These are phyloP conservation scores for Cassiopea andromeda DNA, from an alignment of 30 jellyfish, hydroid and myxozoan species.

Conservation along the genomic window DNA sequence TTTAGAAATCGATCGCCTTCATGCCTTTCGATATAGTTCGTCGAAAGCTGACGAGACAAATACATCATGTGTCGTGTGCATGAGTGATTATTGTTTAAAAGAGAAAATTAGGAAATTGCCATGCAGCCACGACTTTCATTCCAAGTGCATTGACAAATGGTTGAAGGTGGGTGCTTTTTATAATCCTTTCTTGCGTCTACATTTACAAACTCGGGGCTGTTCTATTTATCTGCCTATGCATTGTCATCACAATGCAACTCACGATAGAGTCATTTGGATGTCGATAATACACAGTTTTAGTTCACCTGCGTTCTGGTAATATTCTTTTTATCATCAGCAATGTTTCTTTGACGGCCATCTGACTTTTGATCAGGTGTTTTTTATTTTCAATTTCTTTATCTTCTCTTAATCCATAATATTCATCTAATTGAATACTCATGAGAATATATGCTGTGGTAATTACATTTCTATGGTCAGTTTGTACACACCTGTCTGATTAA, in stretches of 20 bases:
- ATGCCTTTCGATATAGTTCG: slow-evolving; percentile 86
- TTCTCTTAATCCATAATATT: too few species aligned
- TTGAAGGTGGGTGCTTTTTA: slow-evolving; percentile 62
- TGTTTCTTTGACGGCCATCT: not conserved
- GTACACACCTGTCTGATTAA: not conserved
- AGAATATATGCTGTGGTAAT: not conserved
- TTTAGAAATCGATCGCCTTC: slow-evolving; percentile 81
- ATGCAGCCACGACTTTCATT: slow-evolving; percentile 93
- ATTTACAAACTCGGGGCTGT: too few species aligned
- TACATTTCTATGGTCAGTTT: not conserved
- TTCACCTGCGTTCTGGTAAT: not conserved
- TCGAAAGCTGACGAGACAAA: slow-evolving; percentile 84
- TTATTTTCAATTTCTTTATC: too few species aligned
- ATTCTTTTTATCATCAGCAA: not conserved
- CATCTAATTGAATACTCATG: not conserved
- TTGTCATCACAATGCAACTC: not conserved
- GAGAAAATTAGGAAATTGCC: slow-evolving; percentile 91
- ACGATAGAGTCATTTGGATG: not conserved
- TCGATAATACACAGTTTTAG: too few species aligned
- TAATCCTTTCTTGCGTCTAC: not conserved
- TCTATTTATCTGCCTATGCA: too few species aligned
- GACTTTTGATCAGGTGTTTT: not conserved
- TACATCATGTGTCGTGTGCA: slow-evolving; percentile 88
- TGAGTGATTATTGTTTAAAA: slow-evolving; percentile 81
- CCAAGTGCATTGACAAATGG: slow-evolving; percentile 96